phyloP scores from a whole-genome alignment of 2,888 invertebrate genomes.

The Dyspetes luteomarginatus region DNA sequence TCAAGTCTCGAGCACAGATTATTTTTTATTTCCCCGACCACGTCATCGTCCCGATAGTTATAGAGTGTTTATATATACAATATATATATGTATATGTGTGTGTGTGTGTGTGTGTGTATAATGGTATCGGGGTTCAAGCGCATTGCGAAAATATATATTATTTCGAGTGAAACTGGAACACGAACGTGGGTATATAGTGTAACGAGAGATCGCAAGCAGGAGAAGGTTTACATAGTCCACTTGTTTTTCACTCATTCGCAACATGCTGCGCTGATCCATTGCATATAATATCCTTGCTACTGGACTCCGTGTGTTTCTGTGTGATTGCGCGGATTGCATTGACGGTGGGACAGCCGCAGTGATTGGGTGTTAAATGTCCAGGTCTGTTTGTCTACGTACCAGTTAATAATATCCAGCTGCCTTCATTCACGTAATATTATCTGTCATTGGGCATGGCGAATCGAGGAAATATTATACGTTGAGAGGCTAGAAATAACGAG shows the following conservation, averaged over 20 bases:
- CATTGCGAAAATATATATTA: constrained; percentile 64
- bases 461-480: constrained; percentile 14
- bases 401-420: constrained; percentile 38
- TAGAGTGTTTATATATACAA: constrained; percentile 1
- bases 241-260: constrained; percentile 64
- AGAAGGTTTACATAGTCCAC: constrained; percentile 65
- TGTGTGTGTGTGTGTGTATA: background rate
- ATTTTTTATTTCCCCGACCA: constrained; percentile 43
- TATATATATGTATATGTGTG: too few relatives aligned
- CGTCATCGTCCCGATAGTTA: constrained; percentile 54
- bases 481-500: constrained; percentile 11
- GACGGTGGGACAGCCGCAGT: constrained; percentile 43
- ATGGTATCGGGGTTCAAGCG: constrained; percentile 40
- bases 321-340: constrained; percentile 60
- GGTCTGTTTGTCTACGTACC: constrained; percentile 2
- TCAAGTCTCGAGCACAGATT: constrained; percentile 12
- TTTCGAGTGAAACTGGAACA: constrained; percentile 66
- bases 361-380: constrained; percentile 45
- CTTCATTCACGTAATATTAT: constrained; percentile 54
- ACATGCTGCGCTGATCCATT: constrained; percentile 50
- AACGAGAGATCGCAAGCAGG: constrained; percentile 55
- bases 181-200: constrained; percentile 63
- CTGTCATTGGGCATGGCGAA: constrained; percentile 37
- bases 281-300: constrained; percentile 61
- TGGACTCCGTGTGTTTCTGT: constrained; percentile 23